A percentile compares a stretch with the other conserved stretches of the same genome.
These are phyloP conservation scores for Pteropus alecto DNA, from an alignment of 2,113 vertebrate genomes.

Conservation along the genomic window DNA sequence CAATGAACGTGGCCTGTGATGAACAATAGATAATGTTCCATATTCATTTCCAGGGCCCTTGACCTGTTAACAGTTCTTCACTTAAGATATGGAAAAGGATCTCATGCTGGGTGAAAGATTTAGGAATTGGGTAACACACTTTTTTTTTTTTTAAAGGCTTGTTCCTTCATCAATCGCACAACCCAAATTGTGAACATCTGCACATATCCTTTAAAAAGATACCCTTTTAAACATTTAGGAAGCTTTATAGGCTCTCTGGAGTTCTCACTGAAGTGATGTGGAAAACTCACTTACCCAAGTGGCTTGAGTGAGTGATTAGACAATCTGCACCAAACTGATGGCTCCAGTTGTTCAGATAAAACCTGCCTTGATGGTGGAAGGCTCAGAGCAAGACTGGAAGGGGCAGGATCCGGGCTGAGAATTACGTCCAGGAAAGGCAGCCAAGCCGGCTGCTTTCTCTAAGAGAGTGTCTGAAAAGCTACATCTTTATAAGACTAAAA, in stretches of 20 bases:
- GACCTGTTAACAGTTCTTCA: background rate
- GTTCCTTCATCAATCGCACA: background rate
- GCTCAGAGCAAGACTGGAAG: constrained; percentile 47
- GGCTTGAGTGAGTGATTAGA: constrained; percentile 75
- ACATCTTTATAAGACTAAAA: constrained; percentile 66
- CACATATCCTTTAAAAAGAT: background rate
- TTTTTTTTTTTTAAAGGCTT: background rate
- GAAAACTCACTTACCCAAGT: constrained; percentile 71
- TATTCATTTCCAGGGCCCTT: background rate
- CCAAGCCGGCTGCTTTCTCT: constrained; percentile 26
- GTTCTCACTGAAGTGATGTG: constrained; percentile 72
- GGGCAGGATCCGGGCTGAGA: constrained; percentile 68
- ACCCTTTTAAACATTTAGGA: background rate
- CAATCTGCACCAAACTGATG: constrained; percentile 70
- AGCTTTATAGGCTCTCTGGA: constrained; percentile 28
- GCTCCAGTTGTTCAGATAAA: constrained; percentile 81
- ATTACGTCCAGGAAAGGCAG: constrained; percentile 61
- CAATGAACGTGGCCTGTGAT: background rate
- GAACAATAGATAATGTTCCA: background rate
- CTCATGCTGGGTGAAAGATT: background rate
- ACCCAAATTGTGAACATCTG: background rate
- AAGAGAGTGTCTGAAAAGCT: constrained; percentile 71
- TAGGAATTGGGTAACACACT: constrained; percentile 23
- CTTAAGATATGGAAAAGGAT: background rate
- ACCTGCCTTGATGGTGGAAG: constrained; percentile 70